Base-by-base conservation (phyloP, 2,888 invertebrate genomes). In the Monochamus alternatus region DNA sequence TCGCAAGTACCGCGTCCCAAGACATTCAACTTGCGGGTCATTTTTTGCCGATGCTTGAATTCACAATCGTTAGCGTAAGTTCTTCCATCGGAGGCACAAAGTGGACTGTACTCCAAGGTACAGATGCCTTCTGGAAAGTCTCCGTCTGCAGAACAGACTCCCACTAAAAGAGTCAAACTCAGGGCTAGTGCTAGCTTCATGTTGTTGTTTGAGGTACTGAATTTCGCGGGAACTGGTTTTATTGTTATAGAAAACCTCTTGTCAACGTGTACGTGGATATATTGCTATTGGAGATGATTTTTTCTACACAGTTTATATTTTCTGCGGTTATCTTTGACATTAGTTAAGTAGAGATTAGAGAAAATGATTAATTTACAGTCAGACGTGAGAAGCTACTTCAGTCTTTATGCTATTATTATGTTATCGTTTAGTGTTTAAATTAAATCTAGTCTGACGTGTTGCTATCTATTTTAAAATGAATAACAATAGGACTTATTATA, bases 31-130 rank as follows among this genome's bases (percentile, higher is more conserved):
- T 43, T 51, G 3, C 22, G 60, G 31, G 60, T 7, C 47, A n/a
- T 69, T 5, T 2, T 12, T n/a, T 22, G 22, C 22, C 60, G 47
- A 4, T 69, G 69, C 1, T 38, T 59, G 47, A 74, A 74, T 5
- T 7, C 2, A 32, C 74, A 74, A 0, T 69, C 47, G 47, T 74
- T 74, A 22, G 68, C 12, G 51, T 73, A 73, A 1, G 66, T 73
- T 32, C 43, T 68, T 1, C 74, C 74, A 10, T 74, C 68, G 4
- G 67, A 67, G 2, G 62, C 74, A 31, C 74, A 74, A 3, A 68
- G 5, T 3, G 67, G 74, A 10, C 14, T 43, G 38, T 51, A 60
- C 22, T 66, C 74, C 62, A 55, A 38, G n/a, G 67, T 62, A 22
- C 74, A 74, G 0, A 62, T n/a, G 32, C 43, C 67, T 9, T 8